Evolutionary conservation across 2,797 vertebrate genomes (phyloP).

Genomic region (Hydrocynus forskahlii): DNA sequence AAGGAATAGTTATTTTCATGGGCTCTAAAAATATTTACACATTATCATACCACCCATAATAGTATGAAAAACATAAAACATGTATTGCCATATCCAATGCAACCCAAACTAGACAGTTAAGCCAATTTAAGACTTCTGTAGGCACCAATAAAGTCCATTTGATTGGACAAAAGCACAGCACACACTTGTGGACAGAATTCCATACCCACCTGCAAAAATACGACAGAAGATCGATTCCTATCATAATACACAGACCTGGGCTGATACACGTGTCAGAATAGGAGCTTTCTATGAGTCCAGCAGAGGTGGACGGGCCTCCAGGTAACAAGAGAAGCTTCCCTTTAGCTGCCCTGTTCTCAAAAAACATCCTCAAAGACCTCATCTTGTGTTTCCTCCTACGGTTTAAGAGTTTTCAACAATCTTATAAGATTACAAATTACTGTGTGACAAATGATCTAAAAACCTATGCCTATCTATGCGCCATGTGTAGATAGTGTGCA

Average conservation of each 20-base stretch:
- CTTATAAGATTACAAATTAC: too few species aligned
- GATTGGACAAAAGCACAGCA: slow-evolving; percentile 30
- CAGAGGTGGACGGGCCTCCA: neutral
- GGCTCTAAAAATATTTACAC: neutral
- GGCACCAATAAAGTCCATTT: slow-evolving; percentile 13
- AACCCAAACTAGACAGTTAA: neutral
- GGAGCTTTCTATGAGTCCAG: slow-evolving; percentile 4
- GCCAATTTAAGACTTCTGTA: slow-evolving; percentile 6
- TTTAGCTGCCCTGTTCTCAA: slow-evolving; percentile 22
- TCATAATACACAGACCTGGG: slow-evolving; percentile 36
- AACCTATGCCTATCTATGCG: too few species aligned
- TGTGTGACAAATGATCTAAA: too few species aligned
- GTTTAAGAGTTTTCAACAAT: too few species aligned
- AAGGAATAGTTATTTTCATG: neutral
- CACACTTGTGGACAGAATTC: slow-evolving; percentile 14
- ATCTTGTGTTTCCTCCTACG: too few species aligned
- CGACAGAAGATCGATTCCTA: slow-evolving; percentile 29
- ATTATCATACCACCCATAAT: neutral
- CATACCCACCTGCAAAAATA: slow-evolving; percentile 38
- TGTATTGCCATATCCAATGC: neutral
- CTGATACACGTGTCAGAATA: slow-evolving; percentile 7
- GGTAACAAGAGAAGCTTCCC: slow-evolving; percentile 39
- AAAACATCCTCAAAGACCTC: too few species aligned
- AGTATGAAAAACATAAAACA: neutral
- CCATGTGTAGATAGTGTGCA: too few species aligned